A percentile compares a stretch with the other conserved stretches of the same genome.
phyloP scores from a whole-genome alignment of 2,888 invertebrate species.

The Leptopilina syphax region DNA sequence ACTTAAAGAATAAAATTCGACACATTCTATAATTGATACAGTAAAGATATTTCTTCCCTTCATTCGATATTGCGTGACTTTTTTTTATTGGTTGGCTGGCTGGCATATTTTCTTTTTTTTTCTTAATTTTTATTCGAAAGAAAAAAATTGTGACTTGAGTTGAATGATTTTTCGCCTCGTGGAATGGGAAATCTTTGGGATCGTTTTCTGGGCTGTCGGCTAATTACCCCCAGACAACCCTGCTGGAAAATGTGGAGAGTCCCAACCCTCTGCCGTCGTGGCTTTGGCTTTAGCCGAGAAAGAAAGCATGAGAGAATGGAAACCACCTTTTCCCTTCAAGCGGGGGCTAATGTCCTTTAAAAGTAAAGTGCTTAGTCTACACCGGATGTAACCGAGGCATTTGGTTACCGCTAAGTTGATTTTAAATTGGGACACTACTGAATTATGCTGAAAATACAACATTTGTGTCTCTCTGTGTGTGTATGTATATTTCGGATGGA shows the following conservation, averaged over 20 bases:
- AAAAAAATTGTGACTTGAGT: conserved; percentile 62
- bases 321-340: conserved; percentile 51
- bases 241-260: conserved; percentile 47
- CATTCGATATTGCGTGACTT: too few relatives aligned
- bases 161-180: conserved; percentile 41
- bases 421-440: conserved; percentile 27
- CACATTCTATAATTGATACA: too few relatives aligned
- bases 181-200: conserved; percentile 55
- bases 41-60: too few relatives aligned
- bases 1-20: too few relatives aligned
- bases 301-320: conserved; percentile 53
- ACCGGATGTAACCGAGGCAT: conserved; percentile 49
- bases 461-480: too few relatives aligned
- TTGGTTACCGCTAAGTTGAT: conserved; percentile 34
- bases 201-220: conserved; percentile 47
- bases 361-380: conserved; percentile 65
- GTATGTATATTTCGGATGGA: too few relatives aligned
- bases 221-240: conserved; percentile 57
- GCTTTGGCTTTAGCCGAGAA: conserved; percentile 29
- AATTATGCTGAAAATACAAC: too few relatives aligned
- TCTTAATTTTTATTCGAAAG: too few relatives aligned
- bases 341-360: conserved; percentile 67
- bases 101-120: conserved; percentile 76
- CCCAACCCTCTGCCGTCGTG: conserved; percentile 28
- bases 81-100: conserved; percentile 77